Base-by-base conservation (phyloP, 1,140 invertebrate genomes). In the Zaprionus kolodkinae region DNA sequence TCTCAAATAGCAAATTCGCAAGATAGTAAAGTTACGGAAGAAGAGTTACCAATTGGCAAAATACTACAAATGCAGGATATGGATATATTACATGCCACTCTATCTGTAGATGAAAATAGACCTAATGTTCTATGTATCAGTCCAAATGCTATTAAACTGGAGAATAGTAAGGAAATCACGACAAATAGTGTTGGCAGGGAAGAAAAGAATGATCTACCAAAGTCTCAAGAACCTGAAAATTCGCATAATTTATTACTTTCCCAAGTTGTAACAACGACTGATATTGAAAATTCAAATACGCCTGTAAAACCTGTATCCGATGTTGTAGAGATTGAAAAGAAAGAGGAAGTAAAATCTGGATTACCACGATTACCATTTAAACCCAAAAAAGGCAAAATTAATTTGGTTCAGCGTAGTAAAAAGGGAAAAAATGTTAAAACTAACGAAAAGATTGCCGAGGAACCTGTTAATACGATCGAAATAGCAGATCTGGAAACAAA, bases 331-430 rank as follows among this genome's bases (percentile, higher is more conserved):
- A 11, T 12, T 12, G 11, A n/a, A 12, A 11, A 50, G 21, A 50
- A 50, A 12, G 17, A 10, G 5, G 17, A 12, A 12, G 45, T 12
- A 1, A 50, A 50, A 6, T 11, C 45, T 5, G 12, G 38, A 17
- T 17, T 25, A 11, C 17, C 45, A n/a, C 45, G 40, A 3, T 1
- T 36, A 12, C 54, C 84, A 2, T 35, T 68, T 12, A 80, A 79
- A 30, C 74, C 72, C 15, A 91, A 83, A 36, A 91, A 73, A 38
- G 78, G 75, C 1, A 90, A 91, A 77, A 76, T 91, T 3, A 91
- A 91, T 76, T 72, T 91, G 25, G 90, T 91, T 2, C 81, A 90
- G 43, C 83, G 90, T 6, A 79, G 56, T 12, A 91, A 89, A 27
- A 73, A 57, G 35, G 5, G 36, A 1, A 68, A 43, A 38, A 15